A percentile compares a stretch with the other conserved stretches of the same genome.
Evolutionary conservation across 2,888 invertebrate genomes (phyloP).

Genomic region (Baccha elongata): DNA sequence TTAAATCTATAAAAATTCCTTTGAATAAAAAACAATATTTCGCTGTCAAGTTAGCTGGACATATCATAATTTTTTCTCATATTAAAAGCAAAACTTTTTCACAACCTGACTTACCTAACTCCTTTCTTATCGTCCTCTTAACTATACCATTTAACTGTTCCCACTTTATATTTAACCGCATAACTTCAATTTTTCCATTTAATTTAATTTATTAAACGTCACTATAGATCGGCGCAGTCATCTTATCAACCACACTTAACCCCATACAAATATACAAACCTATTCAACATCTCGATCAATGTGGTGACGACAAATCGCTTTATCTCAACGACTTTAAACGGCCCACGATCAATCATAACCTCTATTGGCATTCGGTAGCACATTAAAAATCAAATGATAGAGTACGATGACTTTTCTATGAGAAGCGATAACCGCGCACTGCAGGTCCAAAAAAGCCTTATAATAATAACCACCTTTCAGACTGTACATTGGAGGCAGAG

Average conservation of each 20-base stretch:
- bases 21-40: background rate
- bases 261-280: conserved; percentile 45
- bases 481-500: background rate
- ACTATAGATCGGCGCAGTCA: conserved; percentile 10
- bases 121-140: background rate
- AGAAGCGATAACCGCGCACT: conserved; percentile 23
- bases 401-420: conserved; percentile 69
- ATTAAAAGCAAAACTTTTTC: background rate
- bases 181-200: conserved; percentile 8
- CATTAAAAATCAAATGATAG: conserved; percentile 59
- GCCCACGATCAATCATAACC: conserved; percentile 70
- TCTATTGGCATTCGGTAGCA: conserved; percentile 61
- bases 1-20: too few relatives aligned
- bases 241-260: conserved; percentile 45
- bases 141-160: conserved; percentile 23
- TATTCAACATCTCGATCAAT: conserved; percentile 60
- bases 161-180: background rate
- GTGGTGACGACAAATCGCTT: conserved; percentile 66
- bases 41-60: background rate
- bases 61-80: background rate
- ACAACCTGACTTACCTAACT: conserved; percentile 11
- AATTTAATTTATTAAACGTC: conserved; percentile 34
- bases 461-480: conserved; percentile 25
- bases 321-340: conserved; percentile 63
- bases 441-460: conserved; percentile 16